Conservation (phyloP, 30 jellyfish, hydroid and myxozoan genomes). For the Morbakka virulenta region DNA sequence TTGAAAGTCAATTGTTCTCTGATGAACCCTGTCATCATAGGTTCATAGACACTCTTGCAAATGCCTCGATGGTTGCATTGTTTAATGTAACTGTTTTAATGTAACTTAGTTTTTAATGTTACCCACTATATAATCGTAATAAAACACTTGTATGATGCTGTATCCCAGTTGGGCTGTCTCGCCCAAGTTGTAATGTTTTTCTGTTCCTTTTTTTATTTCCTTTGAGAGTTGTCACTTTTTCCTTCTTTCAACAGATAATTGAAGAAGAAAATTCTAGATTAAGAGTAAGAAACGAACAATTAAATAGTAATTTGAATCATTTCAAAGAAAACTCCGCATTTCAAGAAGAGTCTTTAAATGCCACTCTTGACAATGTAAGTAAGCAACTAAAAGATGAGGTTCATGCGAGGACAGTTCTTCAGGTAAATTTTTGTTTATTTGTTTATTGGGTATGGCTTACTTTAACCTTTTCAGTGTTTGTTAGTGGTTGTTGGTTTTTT, state of each 20-base stretch:
- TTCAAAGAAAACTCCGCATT: constrained; percentile 45
- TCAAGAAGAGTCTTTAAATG: constrained; percentile 57
- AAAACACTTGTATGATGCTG: no score
- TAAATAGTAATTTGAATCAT: constrained; percentile 37
- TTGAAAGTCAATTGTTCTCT: no score
- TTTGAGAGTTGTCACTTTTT: neutral
- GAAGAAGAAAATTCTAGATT: constrained; percentile 51
- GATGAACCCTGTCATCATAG: no score
- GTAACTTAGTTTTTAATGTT: no score
- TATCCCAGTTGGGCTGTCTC: no score
- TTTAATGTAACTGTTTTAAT: no score
- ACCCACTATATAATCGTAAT: no score
- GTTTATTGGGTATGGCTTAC: no score
- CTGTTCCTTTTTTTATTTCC: neutral
- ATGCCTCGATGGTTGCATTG: no score
- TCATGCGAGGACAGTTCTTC: constrained; percentile 64
- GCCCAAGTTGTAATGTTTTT: neutral
- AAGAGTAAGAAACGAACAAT: constrained; percentile 40
- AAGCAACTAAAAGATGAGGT: constrained; percentile 64
- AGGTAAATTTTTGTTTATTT: constrained; percentile 49
- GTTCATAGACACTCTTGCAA: no score
- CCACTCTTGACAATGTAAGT: constrained; percentile 61
- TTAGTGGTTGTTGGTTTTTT: neutral
- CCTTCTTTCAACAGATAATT: constrained; percentile 24
- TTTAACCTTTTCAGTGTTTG: neutral